Conservation (phyloP, 2,797 vertebrate species). For the Eulemur coronatus region DNA sequence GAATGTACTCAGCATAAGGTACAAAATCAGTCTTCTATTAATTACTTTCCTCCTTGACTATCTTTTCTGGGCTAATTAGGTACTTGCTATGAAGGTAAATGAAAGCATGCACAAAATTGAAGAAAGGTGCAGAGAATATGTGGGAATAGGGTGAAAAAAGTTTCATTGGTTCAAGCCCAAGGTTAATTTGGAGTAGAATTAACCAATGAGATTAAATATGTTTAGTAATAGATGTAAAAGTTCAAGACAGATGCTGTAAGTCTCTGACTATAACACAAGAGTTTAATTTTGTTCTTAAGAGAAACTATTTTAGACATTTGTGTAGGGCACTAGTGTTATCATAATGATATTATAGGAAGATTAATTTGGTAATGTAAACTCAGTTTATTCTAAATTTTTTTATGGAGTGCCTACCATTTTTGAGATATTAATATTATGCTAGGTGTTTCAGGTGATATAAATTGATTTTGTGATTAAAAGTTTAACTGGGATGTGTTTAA, state of each 20-base stretch:
- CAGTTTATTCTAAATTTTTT: neutral
- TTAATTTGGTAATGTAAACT: neutral
- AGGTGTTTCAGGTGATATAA: neutral
- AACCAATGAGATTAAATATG: neutral
- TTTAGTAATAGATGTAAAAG: neutral
- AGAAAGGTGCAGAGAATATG: neutral
- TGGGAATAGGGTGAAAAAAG: neutral
- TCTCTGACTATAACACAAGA: neutral
- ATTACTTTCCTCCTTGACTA: neutral
- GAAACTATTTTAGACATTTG: neutral
- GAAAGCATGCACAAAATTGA: neutral
- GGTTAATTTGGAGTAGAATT: neutral
- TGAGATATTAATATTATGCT: neutral
- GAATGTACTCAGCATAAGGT: neutral
- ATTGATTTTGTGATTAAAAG: neutral
- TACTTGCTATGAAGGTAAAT: neutral
- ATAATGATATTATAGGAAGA: neutral
- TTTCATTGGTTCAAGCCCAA: neutral
- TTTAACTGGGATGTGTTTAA: neutral
- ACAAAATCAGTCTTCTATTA: neutral
- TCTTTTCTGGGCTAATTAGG: neutral
- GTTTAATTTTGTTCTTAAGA: slow-evolving; percentile 36
- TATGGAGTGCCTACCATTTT: neutral
- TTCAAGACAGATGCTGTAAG: slow-evolving; percentile 7
- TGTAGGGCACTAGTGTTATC: neutral